Conservation (phyloP, 2,888 invertebrate genomes). For the Clostera curtula region DNA sequence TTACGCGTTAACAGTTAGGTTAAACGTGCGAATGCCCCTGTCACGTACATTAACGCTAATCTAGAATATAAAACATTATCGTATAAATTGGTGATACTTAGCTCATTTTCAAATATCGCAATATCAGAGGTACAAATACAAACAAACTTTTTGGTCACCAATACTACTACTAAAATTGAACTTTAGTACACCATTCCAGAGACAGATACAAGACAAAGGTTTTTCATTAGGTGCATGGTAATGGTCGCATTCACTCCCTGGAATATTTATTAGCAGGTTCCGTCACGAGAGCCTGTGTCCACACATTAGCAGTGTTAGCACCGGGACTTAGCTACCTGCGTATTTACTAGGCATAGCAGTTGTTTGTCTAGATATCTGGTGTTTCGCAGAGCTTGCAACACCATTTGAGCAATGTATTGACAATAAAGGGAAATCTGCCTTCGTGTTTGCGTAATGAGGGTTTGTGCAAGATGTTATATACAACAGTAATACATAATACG, state of each 20-base stretch:
- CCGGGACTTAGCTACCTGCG: conserved; percentile 53
- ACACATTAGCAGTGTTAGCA: conserved; percentile 70
- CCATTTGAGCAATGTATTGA: conserved; percentile 59
- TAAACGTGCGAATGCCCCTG: no score
- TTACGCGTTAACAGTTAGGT: no score
- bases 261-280: conserved; percentile 68
- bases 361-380: conserved; percentile 60
- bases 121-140: no score
- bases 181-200: no score
- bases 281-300: conserved; percentile 69
- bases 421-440: conserved; percentile 60
- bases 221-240: conserved; percentile 26
- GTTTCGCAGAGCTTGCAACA: conserved; percentile 55
- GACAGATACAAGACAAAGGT: no score
- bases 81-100: no score
- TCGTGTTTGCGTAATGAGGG: conserved; percentile 50
- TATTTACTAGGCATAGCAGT: conserved; percentile 53
- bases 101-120: no score
- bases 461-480: conserved; percentile 47
- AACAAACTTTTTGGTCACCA: no score
- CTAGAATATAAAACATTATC: no score
- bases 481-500: no score
- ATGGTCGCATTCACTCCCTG: conserved; percentile 57
- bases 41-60: no score
- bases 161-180: no score